Conservation (phyloP, 2,888 invertebrate species). For the Megamerina dolium region DNA sequence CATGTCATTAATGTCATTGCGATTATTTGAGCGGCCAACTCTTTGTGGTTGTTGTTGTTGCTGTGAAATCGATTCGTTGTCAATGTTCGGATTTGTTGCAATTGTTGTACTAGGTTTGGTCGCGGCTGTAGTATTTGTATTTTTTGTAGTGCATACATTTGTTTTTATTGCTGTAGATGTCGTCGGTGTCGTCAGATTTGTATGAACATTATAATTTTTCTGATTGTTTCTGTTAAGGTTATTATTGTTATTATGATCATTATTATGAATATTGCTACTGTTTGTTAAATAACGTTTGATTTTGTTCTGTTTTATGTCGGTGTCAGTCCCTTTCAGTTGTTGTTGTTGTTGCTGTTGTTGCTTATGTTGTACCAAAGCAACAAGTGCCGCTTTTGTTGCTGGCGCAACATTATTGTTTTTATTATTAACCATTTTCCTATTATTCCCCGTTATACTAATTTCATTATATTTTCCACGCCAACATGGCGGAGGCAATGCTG, state of each 20-base stretch:
- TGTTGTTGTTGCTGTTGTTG: conserved; percentile 14
- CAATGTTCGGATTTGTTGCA: conserved; percentile 12
- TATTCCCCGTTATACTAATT: not conserved
- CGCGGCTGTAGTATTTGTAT: conserved; percentile 16
- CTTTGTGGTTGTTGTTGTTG: conserved; percentile 23
- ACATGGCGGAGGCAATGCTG: conserved; percentile 35
- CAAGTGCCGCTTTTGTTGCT: conserved; percentile 4
- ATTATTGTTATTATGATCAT: conserved; percentile 14
- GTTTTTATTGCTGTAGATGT: conserved; percentile 29
- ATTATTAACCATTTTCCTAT: conserved; percentile 11
- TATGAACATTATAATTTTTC: too few relatives aligned
- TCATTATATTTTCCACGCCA: conserved; percentile 27
- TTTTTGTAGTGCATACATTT: conserved; percentile 32
- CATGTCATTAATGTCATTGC: conserved; percentile 46
- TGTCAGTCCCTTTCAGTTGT: conserved; percentile 10
- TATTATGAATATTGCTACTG: conserved; percentile 14
- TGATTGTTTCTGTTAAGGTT: conserved; percentile 8
- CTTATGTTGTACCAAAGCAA: conserved; percentile 4
- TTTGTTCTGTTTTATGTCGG: conserved; percentile 19
- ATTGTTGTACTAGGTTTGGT: conserved; percentile 8
- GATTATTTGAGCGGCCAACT: conserved; percentile 36
- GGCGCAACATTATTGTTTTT: conserved; percentile 3
- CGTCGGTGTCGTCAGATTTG: conserved; percentile 21
- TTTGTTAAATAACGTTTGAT: conserved; percentile 14
- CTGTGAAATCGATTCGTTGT: conserved; percentile 10